These are phyloP conservation scores for Orius insidiosus DNA, from an alignment of 1,140 invertebrate genomes.

Conservation along the genomic window DNA sequence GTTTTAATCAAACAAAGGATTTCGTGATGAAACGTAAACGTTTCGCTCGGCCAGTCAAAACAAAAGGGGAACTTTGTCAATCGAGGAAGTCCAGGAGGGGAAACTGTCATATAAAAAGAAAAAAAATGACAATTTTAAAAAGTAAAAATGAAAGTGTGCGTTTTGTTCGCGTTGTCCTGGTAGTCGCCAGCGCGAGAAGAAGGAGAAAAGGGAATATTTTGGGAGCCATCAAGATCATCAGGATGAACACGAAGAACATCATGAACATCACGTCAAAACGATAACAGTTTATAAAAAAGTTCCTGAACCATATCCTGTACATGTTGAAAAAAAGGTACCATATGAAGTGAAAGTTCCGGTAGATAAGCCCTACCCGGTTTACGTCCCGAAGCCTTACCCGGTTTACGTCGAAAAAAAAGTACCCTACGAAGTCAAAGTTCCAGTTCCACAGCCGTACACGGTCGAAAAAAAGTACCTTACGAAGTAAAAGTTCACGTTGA, in stretches of 20 bases:
- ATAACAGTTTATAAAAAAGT: slow-evolving; percentile 20
- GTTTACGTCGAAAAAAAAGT: slow-evolving; percentile 24
- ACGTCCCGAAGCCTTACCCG: slow-evolving; percentile 24
- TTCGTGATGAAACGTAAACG: too few species aligned
- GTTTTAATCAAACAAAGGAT: too few species aligned
- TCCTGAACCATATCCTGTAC: slow-evolving; percentile 35
- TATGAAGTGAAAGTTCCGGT: slow-evolving; percentile 64
- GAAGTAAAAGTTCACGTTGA: slow-evolving; percentile 19
- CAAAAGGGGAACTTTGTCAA: too few species aligned
- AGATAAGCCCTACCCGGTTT: slow-evolving; percentile 20
- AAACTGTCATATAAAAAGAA: too few species aligned
- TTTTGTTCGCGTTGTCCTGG: too few species aligned
- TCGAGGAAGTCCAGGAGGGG: too few species aligned
- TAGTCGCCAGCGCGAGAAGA: too few species aligned
- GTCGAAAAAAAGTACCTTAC: slow-evolving; percentile 16
- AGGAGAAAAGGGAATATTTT: too few species aligned
- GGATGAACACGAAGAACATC: slow-evolving; percentile 3
- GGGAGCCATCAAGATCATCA: too few species aligned
- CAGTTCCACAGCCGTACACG: slow-evolving; percentile 18
- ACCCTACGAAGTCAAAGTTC: slow-evolving; percentile 40
- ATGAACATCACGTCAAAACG: slow-evolving; percentile 11
- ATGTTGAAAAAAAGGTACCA: slow-evolving; percentile 37
- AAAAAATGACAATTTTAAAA: too few species aligned
- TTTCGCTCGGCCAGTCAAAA: too few species aligned
- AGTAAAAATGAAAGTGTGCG: too few species aligned